phyloP scores from a whole-genome alignment of 2,797 vertebrate species.

The Tenualosa thibaudeaui region DNA sequence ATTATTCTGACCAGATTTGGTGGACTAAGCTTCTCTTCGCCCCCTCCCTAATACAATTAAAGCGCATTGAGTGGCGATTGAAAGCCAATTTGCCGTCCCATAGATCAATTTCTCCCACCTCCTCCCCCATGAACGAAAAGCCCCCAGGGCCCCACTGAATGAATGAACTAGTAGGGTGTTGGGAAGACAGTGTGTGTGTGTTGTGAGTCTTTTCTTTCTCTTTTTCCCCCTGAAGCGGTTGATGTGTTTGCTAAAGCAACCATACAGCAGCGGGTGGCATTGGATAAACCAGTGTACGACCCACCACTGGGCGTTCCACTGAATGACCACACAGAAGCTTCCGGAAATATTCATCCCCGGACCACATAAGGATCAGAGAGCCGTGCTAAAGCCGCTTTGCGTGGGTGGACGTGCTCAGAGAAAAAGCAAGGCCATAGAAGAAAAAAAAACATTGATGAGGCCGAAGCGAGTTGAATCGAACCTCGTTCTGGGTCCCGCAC shows the following conservation, averaged over 20 bases:
- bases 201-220: not conserved
- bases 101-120: constrained; percentile 58
- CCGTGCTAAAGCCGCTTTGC: constrained; percentile 6
- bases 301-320: not conserved
- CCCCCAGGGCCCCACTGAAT: not conserved
- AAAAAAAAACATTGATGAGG: not conserved
- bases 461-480: constrained; percentile 1
- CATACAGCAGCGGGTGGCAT: not conserved
- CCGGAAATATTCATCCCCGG: constrained; percentile 5
- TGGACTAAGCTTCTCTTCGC: constrained; percentile 69
- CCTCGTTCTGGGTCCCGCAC: constrained; percentile 10
- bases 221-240: not conserved
- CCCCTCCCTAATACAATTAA: constrained; percentile 70
- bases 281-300: not conserved
- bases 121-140: not conserved
- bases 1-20: constrained; percentile 65
- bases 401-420: not conserved
- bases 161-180: not conserved
- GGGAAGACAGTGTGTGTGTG: not conserved
- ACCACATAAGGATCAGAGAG: constrained; percentile 12
- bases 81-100: constrained; percentile 55
- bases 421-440: not conserved
- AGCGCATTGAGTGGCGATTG: constrained; percentile 62
- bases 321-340: constrained; percentile 14
- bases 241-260: not conserved